Evolutionary conservation across 2,113 vertebrate species (phyloP), one percentile per base, ranked within the genome.

Genomic region (Chloebia gouldiae): DNA sequence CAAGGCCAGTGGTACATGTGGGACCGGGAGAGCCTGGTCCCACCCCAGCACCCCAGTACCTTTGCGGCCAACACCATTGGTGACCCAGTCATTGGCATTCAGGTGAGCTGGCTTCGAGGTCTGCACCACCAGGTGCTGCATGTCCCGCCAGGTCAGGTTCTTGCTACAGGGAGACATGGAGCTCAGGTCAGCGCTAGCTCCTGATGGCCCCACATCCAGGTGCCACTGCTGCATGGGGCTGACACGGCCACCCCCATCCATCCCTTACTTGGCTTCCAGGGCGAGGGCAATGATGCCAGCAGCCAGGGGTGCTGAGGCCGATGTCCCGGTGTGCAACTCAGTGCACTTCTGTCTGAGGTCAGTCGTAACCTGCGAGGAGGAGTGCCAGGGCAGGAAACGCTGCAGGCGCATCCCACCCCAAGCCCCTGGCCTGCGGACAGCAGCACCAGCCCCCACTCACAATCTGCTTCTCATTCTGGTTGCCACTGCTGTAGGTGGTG

Each of bases 61-160:
- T 99, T 98, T 98, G 64, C 99, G 99, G n/a, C 99, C 99, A 1
- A 99, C 98, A 0, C 99, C 99, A 3, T 99, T 99, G 96, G 98
- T 99, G 92, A 98, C 97, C 99, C 99, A 99, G 95, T 99, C 99
- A 0, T 98, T 99, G 56, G 99, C 98, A 2, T 98, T 98, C 88
- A 99, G 99, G 97, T 99, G 98, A 31, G 98, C 98, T 1, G 99
- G 99, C 92, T 98, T 98, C 1, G 99, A 99, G 2, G 99, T 99
- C 97, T 96, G 98, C 11, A 99, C 99, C 44, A 99, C 99, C 79
- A 99, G 98, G 96, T 99, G 99, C 97, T 99, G 99, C 99, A 99
- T 99, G 96, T 99, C 99, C 64, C 99, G 98, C 99, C 99, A 99
- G 4, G 99, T 99, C 94, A 99, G 98, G 96, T 99, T 99, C 97